phyloP scores from a whole-genome alignment of 2,888 invertebrate species.

The Darwinula stevensoni region DNA sequence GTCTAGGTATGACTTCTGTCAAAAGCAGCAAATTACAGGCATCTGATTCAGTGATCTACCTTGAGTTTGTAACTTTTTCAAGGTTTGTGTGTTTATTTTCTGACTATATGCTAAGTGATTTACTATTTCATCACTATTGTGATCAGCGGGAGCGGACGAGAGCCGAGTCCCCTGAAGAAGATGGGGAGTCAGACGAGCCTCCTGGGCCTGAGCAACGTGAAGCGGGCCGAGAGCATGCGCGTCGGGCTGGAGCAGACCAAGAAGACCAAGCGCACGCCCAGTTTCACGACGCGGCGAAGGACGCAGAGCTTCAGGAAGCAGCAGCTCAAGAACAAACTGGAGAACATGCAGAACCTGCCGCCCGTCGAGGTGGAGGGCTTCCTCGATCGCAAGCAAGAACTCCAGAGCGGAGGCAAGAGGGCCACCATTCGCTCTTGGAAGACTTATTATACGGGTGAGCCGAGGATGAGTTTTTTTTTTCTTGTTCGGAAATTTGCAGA shows the following conservation, averaged over 20 bases:
- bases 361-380: constrained; percentile 71
- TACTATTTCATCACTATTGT: too few species aligned
- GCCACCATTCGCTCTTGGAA: constrained; percentile 92
- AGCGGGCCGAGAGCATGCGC: constrained; percentile 71
- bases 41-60: too few species aligned
- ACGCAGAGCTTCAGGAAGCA: constrained; percentile 58
- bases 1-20: too few species aligned
- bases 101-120: too few species aligned
- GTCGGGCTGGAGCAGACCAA: constrained; percentile 29
- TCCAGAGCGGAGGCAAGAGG: constrained; percentile 70
- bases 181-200: constrained; percentile 8
- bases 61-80: too few species aligned
- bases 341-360: constrained; percentile 27
- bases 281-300: constrained; percentile 68
- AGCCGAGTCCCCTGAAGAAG: too few species aligned
- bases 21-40: too few species aligned
- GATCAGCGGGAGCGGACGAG: too few species aligned
- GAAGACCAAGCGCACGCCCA: constrained; percentile 65
- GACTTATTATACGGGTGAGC: constrained; percentile 39
- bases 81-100: too few species aligned
- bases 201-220: constrained; percentile 21
- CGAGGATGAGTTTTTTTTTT: neutral
- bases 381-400: constrained; percentile 77
- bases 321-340: constrained; percentile 20
- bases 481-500: neutral